Evolutionary conservation across 2,797 vertebrate species (phyloP).

Genomic region (Bovichtus diacanthus): DNA sequence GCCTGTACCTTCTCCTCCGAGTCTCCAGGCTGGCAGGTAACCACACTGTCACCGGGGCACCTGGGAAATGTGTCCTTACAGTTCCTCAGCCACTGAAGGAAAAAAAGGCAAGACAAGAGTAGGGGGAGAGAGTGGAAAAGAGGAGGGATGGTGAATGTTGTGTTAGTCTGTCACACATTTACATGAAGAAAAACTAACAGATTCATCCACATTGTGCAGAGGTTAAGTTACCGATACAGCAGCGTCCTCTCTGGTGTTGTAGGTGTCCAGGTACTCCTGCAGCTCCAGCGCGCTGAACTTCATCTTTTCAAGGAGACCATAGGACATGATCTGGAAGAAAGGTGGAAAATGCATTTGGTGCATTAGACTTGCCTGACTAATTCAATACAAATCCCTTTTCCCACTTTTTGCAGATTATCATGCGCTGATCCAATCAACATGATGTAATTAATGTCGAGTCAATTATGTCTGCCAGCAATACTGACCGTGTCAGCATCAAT

Average conservation of each 20-base stretch:
- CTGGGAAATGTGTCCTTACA: conserved; percentile 97
- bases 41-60: conserved; percentile 94
- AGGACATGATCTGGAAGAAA: conserved; percentile 92
- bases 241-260: conserved; percentile 94
- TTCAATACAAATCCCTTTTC: not conserved
- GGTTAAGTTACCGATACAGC: conserved; percentile 89
- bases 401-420: not conserved
- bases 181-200: not conserved
- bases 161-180: not conserved
- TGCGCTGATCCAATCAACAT: not conserved
- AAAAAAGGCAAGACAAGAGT: not conserved
- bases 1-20: conserved; percentile 95
- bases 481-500: conserved; percentile 98
- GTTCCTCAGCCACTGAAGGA: conserved; percentile 94
- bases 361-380: not conserved
- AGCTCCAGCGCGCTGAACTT: conserved; percentile 98
- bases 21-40: conserved; percentile 97
- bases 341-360: not conserved
- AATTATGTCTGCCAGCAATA: conserved; percentile 19
- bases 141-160: not conserved
- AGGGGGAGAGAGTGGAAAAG: not conserved
- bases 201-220: not conserved
- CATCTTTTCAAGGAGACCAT: conserved; percentile 97
- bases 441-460: not conserved
- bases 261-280: conserved; percentile 97